Evolutionary conservation across 1,140 invertebrate species (phyloP), one percentile per base, ranked within the genome.

Genomic region (Theocolax elegans): DNA sequence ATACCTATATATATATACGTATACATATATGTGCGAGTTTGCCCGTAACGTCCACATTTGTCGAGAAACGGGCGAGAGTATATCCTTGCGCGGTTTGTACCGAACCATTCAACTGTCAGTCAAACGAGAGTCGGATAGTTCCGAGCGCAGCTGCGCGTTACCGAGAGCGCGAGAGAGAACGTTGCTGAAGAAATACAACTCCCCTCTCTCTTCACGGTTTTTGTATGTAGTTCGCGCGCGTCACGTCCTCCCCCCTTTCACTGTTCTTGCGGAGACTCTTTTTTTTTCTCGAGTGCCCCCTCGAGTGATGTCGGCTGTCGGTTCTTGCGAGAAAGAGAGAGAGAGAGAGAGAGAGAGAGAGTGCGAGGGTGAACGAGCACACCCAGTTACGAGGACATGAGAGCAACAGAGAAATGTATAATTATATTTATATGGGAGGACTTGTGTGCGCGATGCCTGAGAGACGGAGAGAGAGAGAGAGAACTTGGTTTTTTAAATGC

Each of bases 81-180:
- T 63, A 68, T 60, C 54, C 35, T 62, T 62, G 35, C 35, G 27
- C 58, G 67, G 27, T 56, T 48, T 48, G 27, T 48, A 19, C 35
- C 35, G 9, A n/a, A 56, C 49, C 65, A 77, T 79, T 76, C 69
- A 77, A 46, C 73, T 76, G 77, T 78, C 77, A 80, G 51, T 80
- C 76, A 76, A 56, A 25, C 23, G 31, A 49, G 58, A 75, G 75
- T 75, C 71, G 51, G 68, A 53, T 67, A 72, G 67, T 71, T 19
- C 56, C 62, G 42, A 51, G 17, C n/a, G n/a, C n/a, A n/a, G n/a
- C n/a, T n/a, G n/a, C 67, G 75, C 59, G 67, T 74, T 77, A 78
- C 42, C 56, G 35, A 65, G 60, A 38, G 60, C 29, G 27, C 29
- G 60, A 63, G 62, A 38, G 48, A 40, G 65, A 40, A 31, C 17